Evolutionary conservation across 2,888 invertebrate genomes (phyloP).

Genomic region (Miltochrista miniata): DNA sequence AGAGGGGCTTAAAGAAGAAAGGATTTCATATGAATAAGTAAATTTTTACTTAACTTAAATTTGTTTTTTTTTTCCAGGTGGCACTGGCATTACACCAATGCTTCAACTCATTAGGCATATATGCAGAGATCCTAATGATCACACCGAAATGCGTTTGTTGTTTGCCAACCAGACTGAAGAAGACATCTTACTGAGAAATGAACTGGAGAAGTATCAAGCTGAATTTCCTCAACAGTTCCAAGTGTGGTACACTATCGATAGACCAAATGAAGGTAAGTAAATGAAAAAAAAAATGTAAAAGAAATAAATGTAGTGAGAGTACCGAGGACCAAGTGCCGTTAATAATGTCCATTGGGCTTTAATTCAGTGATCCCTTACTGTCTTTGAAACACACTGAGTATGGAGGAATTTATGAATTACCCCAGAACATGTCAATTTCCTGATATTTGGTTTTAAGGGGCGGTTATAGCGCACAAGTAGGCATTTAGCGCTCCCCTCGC

Average conservation of each 20-base stretch:
- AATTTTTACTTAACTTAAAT: too few relatives aligned
- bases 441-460: too few relatives aligned
- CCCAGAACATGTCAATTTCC: too few relatives aligned
- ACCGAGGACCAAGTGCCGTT: background rate
- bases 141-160: conserved; percentile 91
- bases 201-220: conserved; percentile 91
- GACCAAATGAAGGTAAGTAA: conserved; percentile 90
- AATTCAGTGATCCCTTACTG: too few relatives aligned
- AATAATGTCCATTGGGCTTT: too few relatives aligned
- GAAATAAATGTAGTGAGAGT: background rate
- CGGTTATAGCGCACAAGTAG: too few relatives aligned
- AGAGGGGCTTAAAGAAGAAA: too few relatives aligned
- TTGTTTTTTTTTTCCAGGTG: conserved; percentile 78
- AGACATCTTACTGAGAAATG: conserved; percentile 95
- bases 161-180: conserved; percentile 99
- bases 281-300: conserved; percentile 4
- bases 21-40: too few relatives aligned
- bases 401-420: too few relatives aligned
- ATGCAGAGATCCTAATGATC: conserved; percentile 87
- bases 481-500: too few relatives aligned
- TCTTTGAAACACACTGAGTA: too few relatives aligned
- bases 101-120: conserved; percentile 96
- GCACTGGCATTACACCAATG: conserved; percentile 99
- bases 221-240: conserved; percentile 92
- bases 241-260: conserved; percentile 98